Evolutionary conservation across 1,140 invertebrate genomes (phyloP), one percentile per base, ranked within the genome.

Genomic region (Choristoneura fumiferana): DNA sequence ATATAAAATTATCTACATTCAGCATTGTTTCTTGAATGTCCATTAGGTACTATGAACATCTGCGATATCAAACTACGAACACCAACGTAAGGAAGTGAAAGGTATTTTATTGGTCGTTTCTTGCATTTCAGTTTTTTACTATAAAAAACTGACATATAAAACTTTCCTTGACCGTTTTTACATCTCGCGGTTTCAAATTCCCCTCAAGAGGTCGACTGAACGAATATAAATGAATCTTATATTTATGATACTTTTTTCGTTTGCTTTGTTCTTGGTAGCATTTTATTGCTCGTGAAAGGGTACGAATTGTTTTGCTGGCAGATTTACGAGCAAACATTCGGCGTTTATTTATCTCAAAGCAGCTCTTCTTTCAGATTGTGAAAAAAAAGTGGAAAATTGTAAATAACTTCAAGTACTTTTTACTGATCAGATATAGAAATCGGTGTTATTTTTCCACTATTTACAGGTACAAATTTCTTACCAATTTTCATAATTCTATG

Each of bases 181-280:
- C 18, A 49, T 49, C 43, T 65, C 43, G 71, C 64, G 73, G 69
- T 78, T 63, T 67, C 65, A 73, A 73, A 67, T 81, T 56, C 63
- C 52, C 67, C 76, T 81, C 72, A 75, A 84, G 74, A 73, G 81
- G 79, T 77, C 72, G 73, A 66, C 70, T 81, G 75, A 81, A 81
- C 76, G 83, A 86, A 88, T 86, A 88, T 86, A 86, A 88, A 88
- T 88, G 85, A 86, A 86, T 86, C 76, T 86, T 84, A 86, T 85
- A 86, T 88, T 85, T 86, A 83, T 88, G 79, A 85, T 86, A 80
- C 81, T 86, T 85, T 83, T 81, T 86, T 81, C 78, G 66, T 75
- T 74, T 69, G 68, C 67, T 78, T 74, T 76, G 73, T 81, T 84
- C 73, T 83, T 84, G 77, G 74, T 82, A 84, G 77, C 76, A 67